Base-by-base conservation (phyloP, 1,140 invertebrate genomes). In the Chrysoperla carnea region DNA sequence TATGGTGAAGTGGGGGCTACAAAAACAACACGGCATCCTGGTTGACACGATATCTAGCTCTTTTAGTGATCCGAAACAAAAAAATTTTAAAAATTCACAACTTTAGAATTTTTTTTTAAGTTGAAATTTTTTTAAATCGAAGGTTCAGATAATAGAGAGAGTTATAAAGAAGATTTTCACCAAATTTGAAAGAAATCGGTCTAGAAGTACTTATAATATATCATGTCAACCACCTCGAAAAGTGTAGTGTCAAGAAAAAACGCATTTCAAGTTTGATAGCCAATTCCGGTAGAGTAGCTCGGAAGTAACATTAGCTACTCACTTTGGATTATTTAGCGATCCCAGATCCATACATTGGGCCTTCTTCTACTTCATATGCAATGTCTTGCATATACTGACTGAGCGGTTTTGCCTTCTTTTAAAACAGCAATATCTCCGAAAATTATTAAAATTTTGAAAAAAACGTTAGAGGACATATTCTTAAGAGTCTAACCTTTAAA, bases 371-470 rank as follows among this genome's bases (percentile, higher is more conserved):
- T n/a, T n/a, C n/a, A n/a, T n/a, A n/a, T n/a, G n/a, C n/a, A n/a
- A n/a, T n/a, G n/a, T n/a, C n/a, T n/a, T n/a, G n/a, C n/a, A n/a
- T n/a, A n/a, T n/a, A n/a, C n/a, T n/a, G n/a, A n/a, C n/a, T n/a
- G n/a, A n/a, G n/a, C n/a, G n/a, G n/a, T n/a, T n/a, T n/a, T n/a
- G n/a, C n/a, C n/a, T n/a, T n/a, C n/a, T n/a, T n/a, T 41, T 11
- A 46, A 46, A 46, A 29, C 13, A 29, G 17, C 36, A 38, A 43
- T 46, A 43, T 29, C 45, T 46, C 37, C 45, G 36, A 38, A 46
- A 46, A 46, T 43, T 37, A 46, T 46, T 42, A 8, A 36, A 46
- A 46, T 46, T 46, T 43, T 15, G 37, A 43, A 43, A 46, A 43
- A 38, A 43, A 35, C 36, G 28, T 35, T 46, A 38, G 14, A 31